Conservation (phyloP, 2,888 invertebrate genomes). For the Zele albiditarsus region DNA sequence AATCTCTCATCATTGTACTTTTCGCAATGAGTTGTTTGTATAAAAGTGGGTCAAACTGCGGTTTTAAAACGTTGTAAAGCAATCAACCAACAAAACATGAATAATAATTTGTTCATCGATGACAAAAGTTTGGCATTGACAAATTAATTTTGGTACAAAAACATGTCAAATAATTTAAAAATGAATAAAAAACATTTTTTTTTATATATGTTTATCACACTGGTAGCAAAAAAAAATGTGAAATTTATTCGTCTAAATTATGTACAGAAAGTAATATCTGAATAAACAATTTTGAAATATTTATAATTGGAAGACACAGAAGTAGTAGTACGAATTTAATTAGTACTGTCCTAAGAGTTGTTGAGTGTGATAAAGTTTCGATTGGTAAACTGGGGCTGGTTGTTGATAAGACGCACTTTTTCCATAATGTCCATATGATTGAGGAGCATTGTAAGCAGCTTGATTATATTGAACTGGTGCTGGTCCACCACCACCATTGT, state of each 20-base stretch:
- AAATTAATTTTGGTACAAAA: background rate
- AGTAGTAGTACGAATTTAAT: conserved; percentile 30
- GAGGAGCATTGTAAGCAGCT: conserved; percentile 52
- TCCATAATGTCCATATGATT: conserved; percentile 60
- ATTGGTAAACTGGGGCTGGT: conserved; percentile 59
- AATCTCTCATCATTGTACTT: conserved; percentile 18
- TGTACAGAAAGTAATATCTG: conserved; percentile 60
- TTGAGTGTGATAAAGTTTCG: conserved; percentile 64
- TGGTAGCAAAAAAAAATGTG: conserved; percentile 52
- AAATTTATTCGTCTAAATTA: conserved; percentile 72
- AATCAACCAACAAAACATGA: background rate
- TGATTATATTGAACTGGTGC: conserved; percentile 50
- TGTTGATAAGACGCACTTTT: conserved; percentile 39
- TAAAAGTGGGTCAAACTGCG: conserved; percentile 28
- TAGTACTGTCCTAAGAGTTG: conserved; percentile 60
- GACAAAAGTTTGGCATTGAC: conserved; percentile 7
- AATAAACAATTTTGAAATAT: conserved; percentile 7
- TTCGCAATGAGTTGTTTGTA: background rate
- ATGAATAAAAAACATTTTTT: background rate
- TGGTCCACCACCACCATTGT: conserved; percentile 44
- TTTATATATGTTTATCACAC: background rate
- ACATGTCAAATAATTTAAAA: background rate
- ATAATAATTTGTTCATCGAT: background rate
- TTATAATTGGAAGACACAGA: background rate
- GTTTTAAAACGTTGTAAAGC: conserved; percentile 4